Base-by-base conservation (phyloP, 2,113 vertebrate species). In the Pangasianodon hypophthalmus region DNA sequence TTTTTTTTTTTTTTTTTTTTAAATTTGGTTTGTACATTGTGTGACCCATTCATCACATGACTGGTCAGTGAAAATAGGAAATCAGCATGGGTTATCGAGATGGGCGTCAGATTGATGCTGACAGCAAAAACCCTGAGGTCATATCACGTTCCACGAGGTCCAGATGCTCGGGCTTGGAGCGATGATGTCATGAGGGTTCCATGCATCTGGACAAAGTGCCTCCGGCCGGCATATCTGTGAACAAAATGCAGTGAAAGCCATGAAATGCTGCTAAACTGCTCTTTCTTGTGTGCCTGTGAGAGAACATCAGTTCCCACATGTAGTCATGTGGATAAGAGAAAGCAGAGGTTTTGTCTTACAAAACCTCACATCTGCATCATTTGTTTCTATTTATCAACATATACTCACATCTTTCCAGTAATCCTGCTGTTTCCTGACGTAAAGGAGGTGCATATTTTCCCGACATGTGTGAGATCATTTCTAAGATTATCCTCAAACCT, bases 101-200 rank as follows among this genome's bases (percentile, higher is more conserved):
- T 10, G 32, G 26, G 52, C 58, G 10, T 88, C 9, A 60, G 56
- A 84, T 83, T 83, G 81, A 60, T 58, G 88, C 62, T 58, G 52
- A 77, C 69, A 85, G 71, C 29, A 26, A 56, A 64, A 69, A 54
- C 58, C 58, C n/a, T 92, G 90, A 92, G 94, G 93, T 93, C 92
- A 94, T 93, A 95, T 94, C 91, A 92, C 88, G 89, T 89, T 90
- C 85, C 88, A 86, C 89, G 37, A 84, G 73, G 87, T 71, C 83
- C 88, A 71, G 92, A 92, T 91, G 90, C 89, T 92, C 88, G 32
- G 90, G 93, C 90, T 93, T 56, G 32, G 84, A 87, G 80, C 92
- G 89, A 94, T 95, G 94, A 95, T 93, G 95, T 95, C 94, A 96
- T 92, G 89, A 88, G 90, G 87, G 88, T 41, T 93, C 92, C 80